A percentile compares a stretch with the other conserved stretches of the same genome.
These are phyloP conservation scores for Sprattus sprattus DNA, from an alignment of 2,113 vertebrate genomes.

Conservation along the genomic window DNA sequence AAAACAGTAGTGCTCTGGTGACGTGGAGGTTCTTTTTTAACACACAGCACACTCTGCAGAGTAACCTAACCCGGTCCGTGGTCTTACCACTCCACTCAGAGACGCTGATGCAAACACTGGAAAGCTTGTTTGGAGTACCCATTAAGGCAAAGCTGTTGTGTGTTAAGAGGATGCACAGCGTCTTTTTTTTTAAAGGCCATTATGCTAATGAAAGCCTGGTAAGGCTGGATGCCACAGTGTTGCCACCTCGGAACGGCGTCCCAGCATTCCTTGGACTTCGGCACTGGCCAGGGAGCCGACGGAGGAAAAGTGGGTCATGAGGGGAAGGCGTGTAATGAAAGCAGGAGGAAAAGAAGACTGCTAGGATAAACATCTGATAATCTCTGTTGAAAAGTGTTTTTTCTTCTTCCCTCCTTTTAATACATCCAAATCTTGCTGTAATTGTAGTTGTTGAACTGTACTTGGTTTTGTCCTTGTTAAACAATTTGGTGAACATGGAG, in stretches of 20 bases:
- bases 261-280: conserved; percentile 30
- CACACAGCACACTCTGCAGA: conserved; percentile 66
- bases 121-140: conserved; percentile 66
- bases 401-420: conserved; percentile 32
- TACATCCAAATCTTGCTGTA: conserved; percentile 19
- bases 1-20: conserved; percentile 72
- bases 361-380: conserved; percentile 43
- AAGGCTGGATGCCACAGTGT: conserved; percentile 40
- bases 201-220: conserved; percentile 63
- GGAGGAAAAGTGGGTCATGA: conserved; percentile 32
- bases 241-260: conserved; percentile 25
- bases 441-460: background rate
- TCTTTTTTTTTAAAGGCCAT: conserved; percentile 53
- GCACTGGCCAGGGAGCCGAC: background rate
- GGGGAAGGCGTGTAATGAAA: conserved; percentile 35
- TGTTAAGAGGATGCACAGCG: conserved; percentile 59
- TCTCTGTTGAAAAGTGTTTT: background rate
- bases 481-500: conserved; percentile 15
- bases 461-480: conserved; percentile 4
- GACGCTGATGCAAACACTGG: conserved; percentile 54
- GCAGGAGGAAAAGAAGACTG: conserved; percentile 38
- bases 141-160: conserved; percentile 70
- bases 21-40: conserved; percentile 68
- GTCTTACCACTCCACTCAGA: conserved; percentile 61
- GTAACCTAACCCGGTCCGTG: conserved; percentile 62